Conservation (phyloP, 2,113 vertebrate species). For the Heterotis niloticus region DNA sequence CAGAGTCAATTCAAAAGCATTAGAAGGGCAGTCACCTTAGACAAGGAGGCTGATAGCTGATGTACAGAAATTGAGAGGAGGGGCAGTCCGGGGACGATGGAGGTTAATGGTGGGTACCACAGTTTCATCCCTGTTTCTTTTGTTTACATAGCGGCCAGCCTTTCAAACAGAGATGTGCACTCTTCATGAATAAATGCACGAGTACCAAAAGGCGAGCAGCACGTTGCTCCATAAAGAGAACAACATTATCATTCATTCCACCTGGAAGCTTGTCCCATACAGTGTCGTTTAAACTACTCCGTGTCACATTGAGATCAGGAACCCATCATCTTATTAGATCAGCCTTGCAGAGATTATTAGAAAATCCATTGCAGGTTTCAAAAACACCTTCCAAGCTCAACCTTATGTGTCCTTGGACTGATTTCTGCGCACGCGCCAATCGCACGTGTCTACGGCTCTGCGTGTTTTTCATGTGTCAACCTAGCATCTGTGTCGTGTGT, state of each 20-base stretch:
- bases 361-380: background rate
- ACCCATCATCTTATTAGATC: background rate
- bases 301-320: background rate
- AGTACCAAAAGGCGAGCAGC: background rate
- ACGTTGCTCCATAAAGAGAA: background rate
- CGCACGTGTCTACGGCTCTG: background rate
- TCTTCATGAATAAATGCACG: background rate
- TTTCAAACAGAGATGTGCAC: background rate
- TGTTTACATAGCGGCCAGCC: background rate
- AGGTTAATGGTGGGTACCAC: background rate
- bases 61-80: background rate
- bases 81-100: background rate
- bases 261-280: too few species aligned
- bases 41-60: background rate
- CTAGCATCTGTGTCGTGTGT: background rate
- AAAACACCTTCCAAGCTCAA: background rate
- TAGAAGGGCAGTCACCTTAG: slow-evolving; percentile 2
- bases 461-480: background rate
- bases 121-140: background rate
- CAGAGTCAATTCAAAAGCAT: background rate
- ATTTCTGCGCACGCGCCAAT: background rate
- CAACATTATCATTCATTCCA: background rate
- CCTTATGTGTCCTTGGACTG: background rate
- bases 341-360: background rate
- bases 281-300: background rate